Evolutionary conservation across 2,113 vertebrate genomes (phyloP).

Genomic region (Gymnarchus niloticus): DNA sequence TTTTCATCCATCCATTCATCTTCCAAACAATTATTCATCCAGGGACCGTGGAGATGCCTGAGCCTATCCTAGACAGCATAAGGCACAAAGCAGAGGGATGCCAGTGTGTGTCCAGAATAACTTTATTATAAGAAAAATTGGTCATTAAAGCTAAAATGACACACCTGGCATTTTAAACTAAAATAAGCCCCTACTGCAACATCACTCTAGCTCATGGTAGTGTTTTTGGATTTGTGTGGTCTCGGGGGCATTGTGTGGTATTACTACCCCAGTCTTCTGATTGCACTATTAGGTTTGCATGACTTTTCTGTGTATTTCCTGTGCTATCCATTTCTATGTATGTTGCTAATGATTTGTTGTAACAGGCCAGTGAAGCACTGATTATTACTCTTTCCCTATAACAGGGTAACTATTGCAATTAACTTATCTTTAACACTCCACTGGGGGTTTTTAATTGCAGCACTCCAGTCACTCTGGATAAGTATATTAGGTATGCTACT

Average conservation of each 20-base stretch:
- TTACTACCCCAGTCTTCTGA: constrained; percentile 46
- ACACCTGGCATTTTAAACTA: neutral
- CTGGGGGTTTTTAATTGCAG: too few relatives aligned
- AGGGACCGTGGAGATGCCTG: too few relatives aligned
- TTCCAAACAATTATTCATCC: too few relatives aligned
- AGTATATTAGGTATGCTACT: too few relatives aligned
- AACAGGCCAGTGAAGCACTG: too few relatives aligned
- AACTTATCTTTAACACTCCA: too few relatives aligned
- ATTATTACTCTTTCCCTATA: too few relatives aligned
- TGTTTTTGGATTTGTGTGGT: constrained; percentile 17
- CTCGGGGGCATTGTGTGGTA: constrained; percentile 27
- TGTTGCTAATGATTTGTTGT: too few relatives aligned
- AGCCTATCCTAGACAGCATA: neutral
- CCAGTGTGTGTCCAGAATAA: neutral
- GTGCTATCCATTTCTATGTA: neutral
- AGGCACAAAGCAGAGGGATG: neutral
- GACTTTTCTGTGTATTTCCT: neutral
- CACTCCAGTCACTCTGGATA: too few relatives aligned
- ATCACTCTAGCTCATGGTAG: neutral
- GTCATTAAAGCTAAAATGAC: neutral
- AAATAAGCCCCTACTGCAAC: neutral
- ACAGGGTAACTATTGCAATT: too few relatives aligned
- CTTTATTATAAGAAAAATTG: neutral
- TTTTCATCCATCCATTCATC: too few relatives aligned
- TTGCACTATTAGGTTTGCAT: constrained; percentile 40